Conservation (phyloP, 2,113 vertebrate species). For the Clarias gariepinus region DNA sequence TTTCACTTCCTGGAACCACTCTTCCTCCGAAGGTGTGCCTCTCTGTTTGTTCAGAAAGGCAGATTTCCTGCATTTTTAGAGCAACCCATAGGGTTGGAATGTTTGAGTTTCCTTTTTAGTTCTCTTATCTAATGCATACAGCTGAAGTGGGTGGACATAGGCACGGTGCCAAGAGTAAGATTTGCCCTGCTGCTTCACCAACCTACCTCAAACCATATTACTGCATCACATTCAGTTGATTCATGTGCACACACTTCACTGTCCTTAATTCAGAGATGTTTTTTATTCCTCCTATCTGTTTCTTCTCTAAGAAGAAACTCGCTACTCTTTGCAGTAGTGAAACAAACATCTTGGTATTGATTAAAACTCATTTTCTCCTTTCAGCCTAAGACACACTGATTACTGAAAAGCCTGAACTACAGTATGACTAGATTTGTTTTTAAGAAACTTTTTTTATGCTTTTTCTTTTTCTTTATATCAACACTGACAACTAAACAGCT, state of each 20-base stretch:
- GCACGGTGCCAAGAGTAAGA: conserved; percentile 20
- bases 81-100: neutral
- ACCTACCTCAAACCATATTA: neutral
- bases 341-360: neutral
- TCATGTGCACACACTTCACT: neutral
- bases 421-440: neutral
- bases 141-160: neutral
- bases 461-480: neutral
- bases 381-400: neutral
- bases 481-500: neutral
- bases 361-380: neutral
- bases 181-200: neutral
- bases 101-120: neutral
- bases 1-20: neutral
- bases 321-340: neutral
- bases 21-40: neutral
- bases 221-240: neutral
- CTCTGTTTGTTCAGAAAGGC: neutral
- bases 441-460: neutral
- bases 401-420: neutral
- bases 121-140: conserved; percentile 28
- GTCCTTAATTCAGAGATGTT: conserved; percentile 16
- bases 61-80: conserved; percentile 6
- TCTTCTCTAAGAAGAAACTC: neutral
- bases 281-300: conserved; percentile 25